A percentile compares a stretch with the other conserved stretches of the same genome.
Conservation (phyloP, 1,140 invertebrate genomes). For the Brachionus paranguensis region DNA sequence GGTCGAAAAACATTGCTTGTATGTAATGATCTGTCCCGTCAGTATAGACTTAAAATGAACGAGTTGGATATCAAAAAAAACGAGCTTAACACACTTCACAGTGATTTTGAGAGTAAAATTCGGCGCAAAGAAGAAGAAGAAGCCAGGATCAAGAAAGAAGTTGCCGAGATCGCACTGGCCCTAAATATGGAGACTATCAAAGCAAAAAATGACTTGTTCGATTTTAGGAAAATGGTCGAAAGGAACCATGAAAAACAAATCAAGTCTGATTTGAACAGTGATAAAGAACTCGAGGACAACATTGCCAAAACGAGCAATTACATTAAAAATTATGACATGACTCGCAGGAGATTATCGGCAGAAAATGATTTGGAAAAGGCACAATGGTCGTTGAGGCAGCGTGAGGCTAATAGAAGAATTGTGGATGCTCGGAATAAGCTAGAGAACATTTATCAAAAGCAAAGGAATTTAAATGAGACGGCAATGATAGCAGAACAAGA, state of each 20-base stretch:
- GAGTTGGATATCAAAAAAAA: slow-evolving; percentile 49
- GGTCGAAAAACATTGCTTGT: slow-evolving; percentile 45
- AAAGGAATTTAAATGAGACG: slow-evolving; percentile 48
- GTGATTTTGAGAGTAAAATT: slow-evolving; percentile 51
- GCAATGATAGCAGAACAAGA: slow-evolving; percentile 50
- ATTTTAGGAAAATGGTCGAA: slow-evolving; percentile 43
- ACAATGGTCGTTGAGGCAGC: slow-evolving; percentile 50
- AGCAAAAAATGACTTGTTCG: slow-evolving; percentile 44
- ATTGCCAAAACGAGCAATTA: slow-evolving; percentile 49
- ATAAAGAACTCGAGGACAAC: slow-evolving; percentile 44
- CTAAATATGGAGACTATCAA: slow-evolving; percentile 51
- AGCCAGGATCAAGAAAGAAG: slow-evolving; percentile 46
- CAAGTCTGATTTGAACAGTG: slow-evolving; percentile 43
- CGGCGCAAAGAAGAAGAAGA: slow-evolving; percentile 51
- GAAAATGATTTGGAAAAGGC: slow-evolving; percentile 47
- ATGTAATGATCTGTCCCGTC: slow-evolving; percentile 47
- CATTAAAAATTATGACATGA: slow-evolving; percentile 48
- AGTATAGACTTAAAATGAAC: slow-evolving; percentile 48
- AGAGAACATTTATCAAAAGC: slow-evolving; percentile 47
- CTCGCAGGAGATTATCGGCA: slow-evolving; percentile 48
- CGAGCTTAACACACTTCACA: slow-evolving; percentile 46
- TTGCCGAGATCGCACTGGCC: slow-evolving; percentile 49
- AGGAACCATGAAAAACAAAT: slow-evolving; percentile 42
- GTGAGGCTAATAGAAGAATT: slow-evolving; percentile 45
- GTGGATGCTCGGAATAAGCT: slow-evolving; percentile 50